phyloP scores from a whole-genome alignment of 2,797 vertebrate genomes.

The Denticeps clupeoides region DNA sequence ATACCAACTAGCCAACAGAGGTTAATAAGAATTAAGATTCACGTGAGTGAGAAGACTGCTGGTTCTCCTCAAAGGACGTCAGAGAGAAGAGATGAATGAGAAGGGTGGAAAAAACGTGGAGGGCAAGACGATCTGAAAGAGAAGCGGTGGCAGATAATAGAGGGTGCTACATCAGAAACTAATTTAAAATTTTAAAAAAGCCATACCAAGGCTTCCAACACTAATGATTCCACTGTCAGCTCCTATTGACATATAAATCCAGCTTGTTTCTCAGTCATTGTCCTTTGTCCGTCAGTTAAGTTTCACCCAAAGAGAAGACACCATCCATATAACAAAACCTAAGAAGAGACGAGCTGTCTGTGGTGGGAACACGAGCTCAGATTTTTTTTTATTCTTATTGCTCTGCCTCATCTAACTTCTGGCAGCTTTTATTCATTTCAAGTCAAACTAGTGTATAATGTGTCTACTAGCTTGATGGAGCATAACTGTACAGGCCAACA shows the following conservation, averaged over 20 bases:
- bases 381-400: too few relatives aligned
- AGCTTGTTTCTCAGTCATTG: constrained; percentile 14
- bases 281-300: constrained; percentile 4
- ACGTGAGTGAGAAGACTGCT: constrained; percentile 9
- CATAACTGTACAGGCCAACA: too few relatives aligned
- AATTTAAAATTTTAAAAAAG: constrained; percentile 29
- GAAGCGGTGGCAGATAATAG: constrained; percentile 20
- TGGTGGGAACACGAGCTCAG: too few relatives aligned
- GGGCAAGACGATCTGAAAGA: constrained; percentile 7
- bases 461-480: too few relatives aligned
- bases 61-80: constrained; percentile 17
- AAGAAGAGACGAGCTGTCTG: too few relatives aligned
- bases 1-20: constrained; percentile 4
- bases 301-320: constrained; percentile 8
- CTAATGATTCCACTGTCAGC: constrained; percentile 27
- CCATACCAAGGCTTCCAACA: constrained; percentile 21
- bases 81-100: constrained; percentile 17
- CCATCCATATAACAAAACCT: too few relatives aligned
- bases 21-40: constrained; percentile 27
- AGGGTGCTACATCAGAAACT: constrained; percentile 21
- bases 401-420: too few relatives aligned
- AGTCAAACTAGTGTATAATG: too few relatives aligned
- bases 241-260: constrained; percentile 17
- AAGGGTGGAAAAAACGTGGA: constrained; percentile 8
- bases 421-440: too few relatives aligned